phyloP scores from a whole-genome alignment of 2,113 vertebrate species.

The Galbula dea region DNA sequence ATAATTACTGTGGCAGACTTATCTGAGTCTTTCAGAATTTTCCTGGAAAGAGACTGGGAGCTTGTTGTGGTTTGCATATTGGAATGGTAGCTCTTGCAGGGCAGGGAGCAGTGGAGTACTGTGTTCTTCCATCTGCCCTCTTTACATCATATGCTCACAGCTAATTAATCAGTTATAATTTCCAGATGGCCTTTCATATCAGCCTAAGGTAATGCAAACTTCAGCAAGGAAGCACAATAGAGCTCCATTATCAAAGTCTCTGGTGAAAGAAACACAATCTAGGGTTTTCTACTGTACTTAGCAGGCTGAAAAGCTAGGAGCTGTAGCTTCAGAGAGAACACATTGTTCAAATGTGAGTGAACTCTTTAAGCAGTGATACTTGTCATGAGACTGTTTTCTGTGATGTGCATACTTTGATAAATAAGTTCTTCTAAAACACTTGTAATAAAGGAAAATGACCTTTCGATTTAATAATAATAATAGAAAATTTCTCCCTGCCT shows the following conservation, averaged over 20 bases:
- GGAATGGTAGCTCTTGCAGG: not conserved
- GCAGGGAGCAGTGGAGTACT: not conserved
- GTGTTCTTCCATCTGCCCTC: slow-evolving; percentile 18
- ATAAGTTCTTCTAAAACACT: not conserved
- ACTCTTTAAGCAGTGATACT: not conserved
- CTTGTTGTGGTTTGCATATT: fast-evolving
- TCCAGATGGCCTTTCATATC: slow-evolving; percentile 39
- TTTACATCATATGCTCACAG: not conserved
- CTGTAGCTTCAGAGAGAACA: not conserved
- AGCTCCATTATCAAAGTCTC: not conserved
- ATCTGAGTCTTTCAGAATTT: not conserved
- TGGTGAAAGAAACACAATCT: not conserved
- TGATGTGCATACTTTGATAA: not conserved
- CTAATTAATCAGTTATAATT: slow-evolving; percentile 40
- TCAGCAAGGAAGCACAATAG: not conserved
- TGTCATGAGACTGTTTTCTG: not conserved
- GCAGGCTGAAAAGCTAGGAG: not conserved
- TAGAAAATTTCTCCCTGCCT: not conserved
- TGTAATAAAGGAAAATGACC: not conserved
- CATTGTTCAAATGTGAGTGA: not conserved
- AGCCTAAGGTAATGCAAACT: not conserved
- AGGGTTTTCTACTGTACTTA: not conserved
- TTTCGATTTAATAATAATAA: not conserved
- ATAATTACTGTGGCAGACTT: not conserved
- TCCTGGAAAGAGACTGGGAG: not conserved